Evolutionary conservation across 2,888 invertebrate species (phyloP).

Genomic region (Metopia argyrocephala): DNA sequence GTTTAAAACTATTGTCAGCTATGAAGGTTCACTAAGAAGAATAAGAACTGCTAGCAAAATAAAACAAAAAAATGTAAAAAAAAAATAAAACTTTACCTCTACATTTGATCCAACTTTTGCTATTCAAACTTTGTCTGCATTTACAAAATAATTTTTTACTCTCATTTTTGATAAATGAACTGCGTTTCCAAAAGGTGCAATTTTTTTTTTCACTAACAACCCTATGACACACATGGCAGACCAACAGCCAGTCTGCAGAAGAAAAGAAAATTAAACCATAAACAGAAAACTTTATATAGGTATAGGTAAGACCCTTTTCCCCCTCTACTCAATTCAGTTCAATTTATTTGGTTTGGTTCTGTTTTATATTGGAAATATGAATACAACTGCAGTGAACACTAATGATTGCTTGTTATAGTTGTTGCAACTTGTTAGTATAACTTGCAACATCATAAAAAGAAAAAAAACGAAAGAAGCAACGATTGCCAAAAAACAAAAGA

Average conservation of each 20-base stretch:
- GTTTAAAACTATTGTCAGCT: too few species aligned
- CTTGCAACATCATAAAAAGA: background rate
- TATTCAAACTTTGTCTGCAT: conserved; percentile 64
- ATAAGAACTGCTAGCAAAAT: too few species aligned
- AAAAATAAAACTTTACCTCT: too few species aligned
- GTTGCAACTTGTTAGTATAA: conserved; percentile 14
- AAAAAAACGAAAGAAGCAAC: background rate
- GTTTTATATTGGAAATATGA: conserved; percentile 20
- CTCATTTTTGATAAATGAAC: conserved; percentile 62
- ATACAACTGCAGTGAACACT: conserved; percentile 49
- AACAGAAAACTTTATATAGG: background rate
- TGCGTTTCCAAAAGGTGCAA: background rate
- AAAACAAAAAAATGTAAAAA: too few species aligned
- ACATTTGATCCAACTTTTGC: too few species aligned
- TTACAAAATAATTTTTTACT: conserved; percentile 68
- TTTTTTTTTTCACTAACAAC: background rate
- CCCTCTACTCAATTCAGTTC: background rate
- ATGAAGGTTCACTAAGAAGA: too few species aligned
- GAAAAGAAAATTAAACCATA: background rate
- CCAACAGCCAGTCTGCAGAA: background rate
- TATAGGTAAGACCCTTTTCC: conserved; percentile 14
- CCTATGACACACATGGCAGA: conserved; percentile 17
- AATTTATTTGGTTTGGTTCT: background rate
- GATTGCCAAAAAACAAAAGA: background rate
- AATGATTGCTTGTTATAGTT: conserved; percentile 50